Base-by-base conservation (phyloP, 2,888 invertebrate species). In the Harmothoe impar region DNA sequence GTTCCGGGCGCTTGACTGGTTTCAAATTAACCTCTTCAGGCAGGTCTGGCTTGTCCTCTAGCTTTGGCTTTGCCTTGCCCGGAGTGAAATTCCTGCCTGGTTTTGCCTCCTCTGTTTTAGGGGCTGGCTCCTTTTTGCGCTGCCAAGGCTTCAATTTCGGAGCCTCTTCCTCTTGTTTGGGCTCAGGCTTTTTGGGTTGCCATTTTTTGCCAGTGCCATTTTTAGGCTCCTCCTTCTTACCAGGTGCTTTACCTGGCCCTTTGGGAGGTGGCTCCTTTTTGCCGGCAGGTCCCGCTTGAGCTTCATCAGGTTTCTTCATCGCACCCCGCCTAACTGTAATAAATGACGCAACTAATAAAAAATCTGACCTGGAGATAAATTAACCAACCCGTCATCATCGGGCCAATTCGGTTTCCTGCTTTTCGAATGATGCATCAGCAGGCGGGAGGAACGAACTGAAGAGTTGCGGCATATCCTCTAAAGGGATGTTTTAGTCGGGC, bases 241-340 rank as follows among this genome's bases (percentile, higher is more conserved):
- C 62, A 15, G 62, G 62, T 20, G 62, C 62, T 62, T 20, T n/a
- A n/a, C 62, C 62, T n/a, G 23, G 23, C 62, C 31, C 43, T 84
- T 84, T 84, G 33, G 54, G 54, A 7, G 86, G 23, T 7, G 54
- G 25, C 20, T 29, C 86, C 31, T 86, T 86, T 56, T 86, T 86
- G 54, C 56, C 86, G 0, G 52, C 23, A 17, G 81, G 35, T 43
- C 52, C 52, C 7, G 25, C 54, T 54, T 52, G 0, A 43, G 25
- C 86, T 29, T 56, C 86, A 1, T 52, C 86, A 25, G 86, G 54
- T 25, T 86, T 86, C 86, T 86, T 86, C 1, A 25, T 15, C 5
- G 86, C 52, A 20, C 54, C 86, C 29, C 56, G 25, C 56, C n/a
- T 86, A 31, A 56, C 86, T 86, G 86, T 86, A 86, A 86, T 20